These are phyloP conservation scores for Malacosoma neustria DNA, from an alignment of 2,888 invertebrate species.

Conservation along the genomic window DNA sequence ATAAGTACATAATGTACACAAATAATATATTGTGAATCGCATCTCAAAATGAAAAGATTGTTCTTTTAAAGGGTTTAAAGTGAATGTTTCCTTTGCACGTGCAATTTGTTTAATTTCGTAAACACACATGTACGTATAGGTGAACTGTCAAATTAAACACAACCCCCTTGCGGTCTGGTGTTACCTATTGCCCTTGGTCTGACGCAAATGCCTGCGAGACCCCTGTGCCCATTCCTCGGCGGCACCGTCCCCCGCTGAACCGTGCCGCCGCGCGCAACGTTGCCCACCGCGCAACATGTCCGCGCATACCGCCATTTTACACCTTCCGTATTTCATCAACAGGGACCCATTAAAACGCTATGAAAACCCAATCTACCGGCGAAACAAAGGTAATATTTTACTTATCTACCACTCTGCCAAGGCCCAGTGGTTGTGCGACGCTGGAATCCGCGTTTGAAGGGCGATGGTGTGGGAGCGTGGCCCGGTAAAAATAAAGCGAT, in stretches of 20 bases:
- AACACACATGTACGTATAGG: no score
- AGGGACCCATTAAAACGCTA: constrained; percentile 49
- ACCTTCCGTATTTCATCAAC: constrained; percentile 46
- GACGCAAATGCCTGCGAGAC: no score
- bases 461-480: constrained; percentile 63
- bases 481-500: constrained; percentile 70
- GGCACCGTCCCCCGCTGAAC: constrained; percentile 8
- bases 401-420: constrained; percentile 15
- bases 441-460: constrained; percentile 19
- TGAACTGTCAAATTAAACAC: no score
- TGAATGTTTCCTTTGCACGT: no score
- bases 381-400: constrained; percentile 44
- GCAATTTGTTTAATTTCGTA: no score
- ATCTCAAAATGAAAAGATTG: no score
- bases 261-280: constrained; percentile 20
- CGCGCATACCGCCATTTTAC: constrained; percentile 45
- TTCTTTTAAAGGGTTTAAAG: no score
- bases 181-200: no score
- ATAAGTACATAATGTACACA: no score
- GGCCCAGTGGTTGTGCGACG: constrained; percentile 11
- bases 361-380: constrained; percentile 37
- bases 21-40: no score
- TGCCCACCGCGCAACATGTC: constrained; percentile 34
- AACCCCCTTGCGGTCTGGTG: no score
- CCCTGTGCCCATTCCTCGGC: constrained; percentile 19